A percentile compares a stretch with the other conserved stretches of the same genome.
Conservation (phyloP, 2,888 invertebrate genomes). For the Camponotus fellah region DNA sequence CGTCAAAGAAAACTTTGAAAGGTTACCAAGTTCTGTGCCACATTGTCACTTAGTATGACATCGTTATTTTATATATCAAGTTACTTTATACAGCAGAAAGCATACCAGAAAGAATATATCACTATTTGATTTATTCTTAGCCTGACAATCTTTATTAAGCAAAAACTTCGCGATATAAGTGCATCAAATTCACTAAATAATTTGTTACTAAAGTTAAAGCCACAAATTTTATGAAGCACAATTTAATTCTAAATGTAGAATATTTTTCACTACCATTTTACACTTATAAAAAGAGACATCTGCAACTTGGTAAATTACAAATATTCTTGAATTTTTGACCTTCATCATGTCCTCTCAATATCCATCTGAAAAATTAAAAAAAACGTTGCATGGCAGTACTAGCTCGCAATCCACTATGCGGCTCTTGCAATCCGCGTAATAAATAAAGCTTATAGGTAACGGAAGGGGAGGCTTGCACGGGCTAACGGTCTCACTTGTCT, state of each 20-base stretch:
- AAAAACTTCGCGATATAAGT: not conserved
- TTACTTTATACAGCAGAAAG: not conserved
- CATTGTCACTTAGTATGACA: not conserved
- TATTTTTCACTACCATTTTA: not conserved
- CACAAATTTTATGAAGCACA: not conserved
- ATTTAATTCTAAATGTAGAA: not conserved
- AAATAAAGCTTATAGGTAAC: slow-evolving; percentile 56
- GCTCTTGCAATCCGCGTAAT: slow-evolving; percentile 48
- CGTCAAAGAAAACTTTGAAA: not conserved
- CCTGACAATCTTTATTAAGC: not conserved
- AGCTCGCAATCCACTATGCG: slow-evolving; percentile 45
- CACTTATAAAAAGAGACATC: not conserved
- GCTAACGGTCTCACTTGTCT: slow-evolving; percentile 55
- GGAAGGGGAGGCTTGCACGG: slow-evolving; percentile 19
- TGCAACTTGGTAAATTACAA: not conserved
- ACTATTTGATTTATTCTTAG: not conserved
- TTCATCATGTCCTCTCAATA: not conserved
- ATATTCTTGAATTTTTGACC: not conserved
- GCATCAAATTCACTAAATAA: not conserved
- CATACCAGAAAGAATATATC: not conserved
- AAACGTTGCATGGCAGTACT: slow-evolving; percentile 13
- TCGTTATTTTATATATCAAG: not conserved
- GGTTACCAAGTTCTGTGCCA: not conserved
- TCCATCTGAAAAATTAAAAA: slow-evolving; percentile 31
- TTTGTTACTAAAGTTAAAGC: not conserved